phyloP scores from a whole-genome alignment of 2,113 vertebrate species.

The Malaclemys terrapin region DNA sequence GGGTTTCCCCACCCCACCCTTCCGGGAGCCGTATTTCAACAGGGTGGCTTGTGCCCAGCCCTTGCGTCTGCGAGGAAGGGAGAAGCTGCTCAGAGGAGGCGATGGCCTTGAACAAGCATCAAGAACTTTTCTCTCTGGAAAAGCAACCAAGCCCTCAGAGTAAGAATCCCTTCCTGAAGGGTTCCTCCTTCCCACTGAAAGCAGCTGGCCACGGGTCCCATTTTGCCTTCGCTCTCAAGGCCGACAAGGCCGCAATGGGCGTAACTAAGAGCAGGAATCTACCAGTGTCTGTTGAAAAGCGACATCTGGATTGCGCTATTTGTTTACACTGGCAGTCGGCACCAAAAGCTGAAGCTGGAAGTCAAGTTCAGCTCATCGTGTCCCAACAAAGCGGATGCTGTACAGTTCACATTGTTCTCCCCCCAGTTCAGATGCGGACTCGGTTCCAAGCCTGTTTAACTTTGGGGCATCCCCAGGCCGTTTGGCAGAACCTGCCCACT shows the following conservation, averaged over 20 bases:
- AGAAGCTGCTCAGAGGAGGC: constrained; percentile 8
- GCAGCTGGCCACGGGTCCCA: neutral
- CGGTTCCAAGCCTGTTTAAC: neutral
- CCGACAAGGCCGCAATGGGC: neutral
- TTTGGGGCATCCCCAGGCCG: neutral
- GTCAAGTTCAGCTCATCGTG: constrained; percentile 32
- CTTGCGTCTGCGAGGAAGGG: neutral
- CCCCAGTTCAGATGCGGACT: accelerated
- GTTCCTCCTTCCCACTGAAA: neutral
- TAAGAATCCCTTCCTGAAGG: neutral
- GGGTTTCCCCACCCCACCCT: neutral
- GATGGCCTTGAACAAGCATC: neutral
- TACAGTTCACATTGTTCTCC: neutral
- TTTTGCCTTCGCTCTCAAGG: neutral
- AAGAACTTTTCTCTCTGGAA: neutral
- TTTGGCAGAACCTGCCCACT: neutral
- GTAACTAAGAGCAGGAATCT: neutral
- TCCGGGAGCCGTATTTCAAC: neutral
- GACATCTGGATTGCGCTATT: neutral
- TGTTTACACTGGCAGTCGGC: neutral
- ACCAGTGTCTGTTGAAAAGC: accelerated
- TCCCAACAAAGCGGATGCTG: neutral
- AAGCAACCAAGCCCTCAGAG: neutral
- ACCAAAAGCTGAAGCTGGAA: neutral
- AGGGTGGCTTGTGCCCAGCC: neutral